phyloP scores from a whole-genome alignment of 23 tunicate genomes.

The Botrylloides violaceus region DNA sequence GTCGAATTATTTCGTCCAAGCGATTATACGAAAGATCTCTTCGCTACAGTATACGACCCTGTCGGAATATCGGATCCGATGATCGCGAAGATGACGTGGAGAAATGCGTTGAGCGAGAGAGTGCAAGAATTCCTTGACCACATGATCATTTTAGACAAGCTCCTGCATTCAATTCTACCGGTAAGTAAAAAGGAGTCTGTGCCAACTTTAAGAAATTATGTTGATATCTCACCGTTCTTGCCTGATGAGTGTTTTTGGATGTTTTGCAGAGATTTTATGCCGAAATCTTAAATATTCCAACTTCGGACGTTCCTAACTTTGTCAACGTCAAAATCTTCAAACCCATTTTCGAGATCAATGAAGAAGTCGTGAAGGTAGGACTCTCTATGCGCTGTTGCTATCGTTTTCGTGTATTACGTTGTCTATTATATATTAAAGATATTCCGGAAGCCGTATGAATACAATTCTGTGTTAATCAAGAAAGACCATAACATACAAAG shows the following conservation, averaged over 20 bases:
- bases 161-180: constrained; percentile 17
- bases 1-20: constrained; percentile 11
- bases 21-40: not conserved
- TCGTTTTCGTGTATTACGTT: not conserved
- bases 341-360: constrained; percentile 11
- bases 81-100: constrained; percentile 13
- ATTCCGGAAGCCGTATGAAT: constrained; percentile 24
- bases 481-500: not conserved
- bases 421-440: not conserved
- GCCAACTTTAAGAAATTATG: not conserved
- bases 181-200: constrained; percentile 2
- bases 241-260: not conserved
- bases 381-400: not conserved
- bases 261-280: constrained; percentile 9
- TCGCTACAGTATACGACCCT: constrained; percentile 13
- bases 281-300: constrained; percentile 9
- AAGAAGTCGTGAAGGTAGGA: constrained; percentile 19
- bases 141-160: constrained; percentile 16
- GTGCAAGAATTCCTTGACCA: constrained; percentile 6
- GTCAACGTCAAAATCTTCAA: constrained; percentile 28
- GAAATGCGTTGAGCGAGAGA: not conserved
- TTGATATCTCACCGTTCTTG: not conserved
- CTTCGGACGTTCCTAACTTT: constrained; percentile 21
- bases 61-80: not conserved
- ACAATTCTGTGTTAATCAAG: not conserved